phyloP scores from a whole-genome alignment of 1,140 invertebrate species.

The Drosophila takahashii region DNA sequence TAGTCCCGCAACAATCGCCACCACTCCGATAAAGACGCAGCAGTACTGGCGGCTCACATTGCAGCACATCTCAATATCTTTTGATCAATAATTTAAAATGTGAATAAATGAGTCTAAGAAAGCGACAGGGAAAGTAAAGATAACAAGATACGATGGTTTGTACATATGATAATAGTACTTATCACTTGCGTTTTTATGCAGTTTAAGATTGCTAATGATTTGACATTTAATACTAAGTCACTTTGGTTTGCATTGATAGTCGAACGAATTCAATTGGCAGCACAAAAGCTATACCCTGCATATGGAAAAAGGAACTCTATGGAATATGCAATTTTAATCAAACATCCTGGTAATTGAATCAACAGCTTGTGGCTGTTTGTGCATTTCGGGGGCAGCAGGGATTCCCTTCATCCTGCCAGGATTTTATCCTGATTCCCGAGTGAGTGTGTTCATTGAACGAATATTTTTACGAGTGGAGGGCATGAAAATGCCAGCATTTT shows the following conservation, averaged over 20 bases:
- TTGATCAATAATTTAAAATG: background rate
- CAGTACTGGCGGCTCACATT: background rate
- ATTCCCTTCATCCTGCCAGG: constrained; percentile 8
- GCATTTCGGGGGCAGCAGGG: constrained; percentile 9
- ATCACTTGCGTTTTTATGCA: too few species aligned
- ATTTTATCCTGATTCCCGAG: constrained; percentile 1
- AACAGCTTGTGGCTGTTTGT: constrained; percentile 29
- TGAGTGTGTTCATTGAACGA: constrained; percentile 1
- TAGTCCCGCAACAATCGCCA: background rate
- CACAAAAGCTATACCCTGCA: background rate
- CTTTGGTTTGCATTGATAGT: background rate
- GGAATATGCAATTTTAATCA: constrained; percentile 45
- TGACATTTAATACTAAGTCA: background rate
- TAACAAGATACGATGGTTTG: too few species aligned
- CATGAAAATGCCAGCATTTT: constrained; percentile 71
- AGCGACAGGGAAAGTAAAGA: too few species aligned
- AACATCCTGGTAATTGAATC: constrained; percentile 53
- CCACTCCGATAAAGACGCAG: background rate
- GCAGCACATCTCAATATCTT: constrained; percentile 1
- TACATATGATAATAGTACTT: too few species aligned
- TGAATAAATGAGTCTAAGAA: too few species aligned
- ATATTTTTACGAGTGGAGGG: constrained; percentile 13
- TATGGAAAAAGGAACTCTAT: constrained; percentile 5
- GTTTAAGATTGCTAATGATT: background rate
- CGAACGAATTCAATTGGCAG: background rate